These are phyloP conservation scores for Drosophila pseudoobscura DNA, from an alignment of 1,140 invertebrate species.

Conservation along the genomic window DNA sequence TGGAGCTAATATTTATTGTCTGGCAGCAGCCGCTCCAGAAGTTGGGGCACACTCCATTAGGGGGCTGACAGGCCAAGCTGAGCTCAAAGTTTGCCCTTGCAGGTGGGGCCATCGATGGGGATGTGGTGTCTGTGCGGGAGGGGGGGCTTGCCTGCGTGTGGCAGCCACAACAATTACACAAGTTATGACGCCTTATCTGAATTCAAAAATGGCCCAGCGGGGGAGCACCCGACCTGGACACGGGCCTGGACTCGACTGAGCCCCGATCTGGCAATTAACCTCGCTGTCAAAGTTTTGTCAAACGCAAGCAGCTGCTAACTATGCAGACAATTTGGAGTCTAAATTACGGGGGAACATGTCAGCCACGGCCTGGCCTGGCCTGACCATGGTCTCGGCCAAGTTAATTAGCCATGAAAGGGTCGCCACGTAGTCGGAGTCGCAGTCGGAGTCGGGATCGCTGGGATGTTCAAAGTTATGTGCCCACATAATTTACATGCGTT, in stretches of 20 bases:
- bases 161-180: slow-evolving; percentile 64
- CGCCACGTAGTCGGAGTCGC: slow-evolving; percentile 14
- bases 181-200: slow-evolving; percentile 62
- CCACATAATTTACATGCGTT: slow-evolving; percentile 58
- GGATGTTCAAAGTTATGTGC: slow-evolving; percentile 38
- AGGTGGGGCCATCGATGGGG: slow-evolving; percentile 9
- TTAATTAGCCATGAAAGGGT: slow-evolving; percentile 70
- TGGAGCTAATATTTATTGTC: slow-evolving; percentile 56
- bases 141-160: slow-evolving; percentile 34
- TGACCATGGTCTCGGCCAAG: slow-evolving; percentile 18
- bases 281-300: slow-evolving; percentile 55
- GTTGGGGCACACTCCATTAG: slow-evolving; percentile 48
- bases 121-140: slow-evolving; percentile 6
- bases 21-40: slow-evolving; percentile 28
- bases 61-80: slow-evolving; percentile 29
- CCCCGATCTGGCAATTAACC: slow-evolving; percentile 50
- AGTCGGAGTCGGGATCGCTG: neutral
- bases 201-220: slow-evolving; percentile 50
- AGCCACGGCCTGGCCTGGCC: slow-evolving; percentile 6
- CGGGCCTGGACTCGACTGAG: neutral
- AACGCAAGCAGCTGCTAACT: slow-evolving; percentile 50
- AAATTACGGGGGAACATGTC: slow-evolving; percentile 56
- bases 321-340: slow-evolving; percentile 56
- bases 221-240: too few relatives aligned
- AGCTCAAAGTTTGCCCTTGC: slow-evolving; percentile 31